Conservation (phyloP, 92 coral and sea anemone genomes). For the Epizoanthus fatuus region DNA sequence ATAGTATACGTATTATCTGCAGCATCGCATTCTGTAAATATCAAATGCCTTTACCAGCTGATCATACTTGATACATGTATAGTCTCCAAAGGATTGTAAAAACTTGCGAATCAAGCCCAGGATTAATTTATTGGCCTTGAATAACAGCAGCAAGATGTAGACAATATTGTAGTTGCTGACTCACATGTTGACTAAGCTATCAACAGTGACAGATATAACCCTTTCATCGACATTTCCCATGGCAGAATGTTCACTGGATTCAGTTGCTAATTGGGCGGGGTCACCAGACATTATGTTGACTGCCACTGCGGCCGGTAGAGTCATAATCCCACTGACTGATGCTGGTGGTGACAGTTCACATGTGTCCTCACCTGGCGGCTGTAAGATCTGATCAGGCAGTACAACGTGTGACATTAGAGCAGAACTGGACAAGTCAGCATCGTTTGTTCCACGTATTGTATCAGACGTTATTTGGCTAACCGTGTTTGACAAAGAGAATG, state of each 20-base stretch:
- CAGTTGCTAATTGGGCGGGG: constrained; percentile 4
- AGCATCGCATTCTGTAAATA: too few relatives aligned
- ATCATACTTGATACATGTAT: too few relatives aligned
- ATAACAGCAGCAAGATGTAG: constrained; percentile 11
- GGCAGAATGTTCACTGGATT: constrained; percentile 12
- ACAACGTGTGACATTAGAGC: constrained; percentile 88
- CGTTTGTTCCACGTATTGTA: constrained; percentile 37
- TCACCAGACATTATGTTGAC: constrained; percentile 36
- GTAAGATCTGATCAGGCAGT: constrained; percentile 96
- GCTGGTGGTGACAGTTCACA: constrained; percentile 62
- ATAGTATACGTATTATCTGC: too few relatives aligned
- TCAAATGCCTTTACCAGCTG: too few relatives aligned
- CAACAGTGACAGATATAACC: not conserved
- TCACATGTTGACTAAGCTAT: constrained; percentile 28
- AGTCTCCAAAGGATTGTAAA: too few relatives aligned
- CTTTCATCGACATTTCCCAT: constrained; percentile 1
- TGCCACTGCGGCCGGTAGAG: constrained; percentile 42
- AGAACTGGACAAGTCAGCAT: constrained; percentile 48
- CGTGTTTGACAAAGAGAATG: constrained; percentile 28
- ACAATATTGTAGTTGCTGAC: constrained; percentile 1
- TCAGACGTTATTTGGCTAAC: constrained; percentile 19
- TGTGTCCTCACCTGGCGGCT: constrained; percentile 87
- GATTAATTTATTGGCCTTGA: constrained; percentile 3
- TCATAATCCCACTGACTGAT: constrained; percentile 51
- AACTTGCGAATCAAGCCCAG: not conserved